Conservation (phyloP, 1,140 invertebrate species). For the Drosophila rhopaloa region DNA sequence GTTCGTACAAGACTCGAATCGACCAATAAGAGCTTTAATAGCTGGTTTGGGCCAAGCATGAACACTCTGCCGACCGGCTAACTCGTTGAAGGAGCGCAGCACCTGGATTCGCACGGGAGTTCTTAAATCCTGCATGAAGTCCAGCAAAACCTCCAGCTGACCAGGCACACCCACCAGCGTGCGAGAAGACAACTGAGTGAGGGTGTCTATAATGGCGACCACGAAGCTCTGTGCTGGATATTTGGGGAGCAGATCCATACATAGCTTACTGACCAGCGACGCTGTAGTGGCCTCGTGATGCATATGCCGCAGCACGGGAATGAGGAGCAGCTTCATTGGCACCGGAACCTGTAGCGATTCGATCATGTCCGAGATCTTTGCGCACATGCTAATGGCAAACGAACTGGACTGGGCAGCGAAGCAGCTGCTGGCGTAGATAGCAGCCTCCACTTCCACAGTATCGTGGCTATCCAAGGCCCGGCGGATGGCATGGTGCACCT, state of each 20-base stretch:
- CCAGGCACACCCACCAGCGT: conserved; percentile 96
- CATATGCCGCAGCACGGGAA: conserved; percentile 96
- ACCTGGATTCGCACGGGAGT: conserved; percentile 90
- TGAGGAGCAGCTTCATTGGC: conserved; percentile 95
- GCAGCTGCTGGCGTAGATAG: conserved; percentile 96
- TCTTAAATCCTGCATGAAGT: conserved; percentile 87
- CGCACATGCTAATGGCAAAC: conserved; percentile 98
- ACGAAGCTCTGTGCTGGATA: conserved; percentile 96
- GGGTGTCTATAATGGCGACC: conserved; percentile 92
- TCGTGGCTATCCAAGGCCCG: conserved; percentile 97
- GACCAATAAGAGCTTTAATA: conserved; percentile 87
- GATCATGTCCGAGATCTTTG: conserved; percentile 98
- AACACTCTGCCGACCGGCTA: conserved; percentile 90
- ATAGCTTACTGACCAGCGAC: conserved; percentile 92
- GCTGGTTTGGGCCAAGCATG: conserved; percentile 92
- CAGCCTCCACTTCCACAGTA: conserved; percentile 97
- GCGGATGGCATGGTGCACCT: conserved; percentile 97
- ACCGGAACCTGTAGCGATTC: conserved; percentile 95
- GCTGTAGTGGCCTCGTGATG: conserved; percentile 95
- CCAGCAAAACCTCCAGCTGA: conserved; percentile 89
- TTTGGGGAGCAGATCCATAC: conserved; percentile 92
- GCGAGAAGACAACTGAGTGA: conserved; percentile 94
- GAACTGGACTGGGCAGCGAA: conserved; percentile 96
- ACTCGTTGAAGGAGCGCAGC: conserved; percentile 89
- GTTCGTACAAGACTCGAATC: conserved; percentile 78